These are phyloP conservation scores for Sminthopsis crassicaudata DNA, from an alignment of 2,113 vertebrate genomes.

Conservation along the genomic window DNA sequence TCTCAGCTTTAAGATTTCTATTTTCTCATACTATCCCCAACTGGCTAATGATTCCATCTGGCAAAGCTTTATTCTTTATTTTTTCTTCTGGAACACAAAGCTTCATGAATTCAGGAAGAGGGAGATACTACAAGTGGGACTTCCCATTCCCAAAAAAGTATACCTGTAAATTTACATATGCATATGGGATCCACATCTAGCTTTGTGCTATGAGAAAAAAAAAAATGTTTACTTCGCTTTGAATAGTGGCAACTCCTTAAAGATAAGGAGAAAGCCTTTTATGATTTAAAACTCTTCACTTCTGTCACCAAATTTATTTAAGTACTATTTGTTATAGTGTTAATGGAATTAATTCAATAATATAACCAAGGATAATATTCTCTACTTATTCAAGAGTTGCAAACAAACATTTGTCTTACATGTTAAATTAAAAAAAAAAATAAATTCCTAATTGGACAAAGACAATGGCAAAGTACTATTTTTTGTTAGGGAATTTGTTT, in stretches of 20 bases:
- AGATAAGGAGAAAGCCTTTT: background rate
- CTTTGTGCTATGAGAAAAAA: background rate
- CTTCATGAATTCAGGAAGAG: background rate
- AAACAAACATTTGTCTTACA: constrained; percentile 6
- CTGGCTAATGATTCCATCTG: background rate
- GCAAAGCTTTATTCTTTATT: background rate
- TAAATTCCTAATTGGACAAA: background rate
- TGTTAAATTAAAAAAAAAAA: background rate
- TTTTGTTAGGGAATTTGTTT: background rate
- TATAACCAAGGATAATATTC: background rate
- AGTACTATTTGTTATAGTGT: background rate
- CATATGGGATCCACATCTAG: background rate
- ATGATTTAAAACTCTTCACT: background rate
- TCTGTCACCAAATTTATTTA: background rate
- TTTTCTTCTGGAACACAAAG: background rate
- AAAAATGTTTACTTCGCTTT: background rate
- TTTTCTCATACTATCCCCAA: background rate
- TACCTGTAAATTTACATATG: background rate
- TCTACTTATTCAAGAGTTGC: background rate
- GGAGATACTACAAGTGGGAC: background rate
- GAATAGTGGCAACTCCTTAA: background rate
- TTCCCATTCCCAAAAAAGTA: background rate
- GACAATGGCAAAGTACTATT: background rate
- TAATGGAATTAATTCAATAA: background rate
- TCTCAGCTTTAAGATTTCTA: background rate